phyloP scores from a whole-genome alignment of 2,888 invertebrate species.

The Tubulanus polymorphus region DNA sequence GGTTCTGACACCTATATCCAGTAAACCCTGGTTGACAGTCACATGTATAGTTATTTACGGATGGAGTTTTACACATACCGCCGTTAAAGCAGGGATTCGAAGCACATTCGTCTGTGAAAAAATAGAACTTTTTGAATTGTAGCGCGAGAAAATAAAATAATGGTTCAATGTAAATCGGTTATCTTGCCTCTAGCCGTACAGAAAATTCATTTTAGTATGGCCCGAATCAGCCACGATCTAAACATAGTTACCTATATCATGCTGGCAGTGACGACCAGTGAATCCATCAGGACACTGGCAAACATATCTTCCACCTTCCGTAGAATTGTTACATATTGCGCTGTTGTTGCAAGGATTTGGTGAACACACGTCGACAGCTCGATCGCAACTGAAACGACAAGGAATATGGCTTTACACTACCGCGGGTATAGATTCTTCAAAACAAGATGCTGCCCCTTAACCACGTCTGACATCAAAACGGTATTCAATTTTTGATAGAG shows the following conservation, averaged over 20 bases:
- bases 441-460: too few species aligned
- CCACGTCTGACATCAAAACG: too few species aligned
- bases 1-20: slow-evolving; percentile 74
- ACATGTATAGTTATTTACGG: slow-evolving; percentile 73
- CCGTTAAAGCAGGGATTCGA: slow-evolving; percentile 29
- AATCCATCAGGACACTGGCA: slow-evolving; percentile 30
- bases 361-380: slow-evolving; percentile 10
- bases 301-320: too few species aligned
- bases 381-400: slow-evolving; percentile 14
- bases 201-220: too few species aligned
- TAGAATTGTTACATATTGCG: slow-evolving; percentile 21
- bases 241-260: slow-evolving; percentile 25
- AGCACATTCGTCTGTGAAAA: slow-evolving; percentile 27
- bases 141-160: too few species aligned
- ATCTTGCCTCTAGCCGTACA: too few species aligned
- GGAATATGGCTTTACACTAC: not conserved
- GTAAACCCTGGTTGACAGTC: slow-evolving; percentile 79
- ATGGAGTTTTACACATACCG: slow-evolving; percentile 31
- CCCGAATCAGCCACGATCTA: too few species aligned
- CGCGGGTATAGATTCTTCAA: not conserved
- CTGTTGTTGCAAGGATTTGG: slow-evolving; percentile 20
- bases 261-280: slow-evolving; percentile 25
- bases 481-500: too few species aligned
- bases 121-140: too few species aligned
- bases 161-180: too few species aligned